phyloP scores from a whole-genome alignment of 2,797 vertebrate genomes.

The Pangasius mekongensis region DNA sequence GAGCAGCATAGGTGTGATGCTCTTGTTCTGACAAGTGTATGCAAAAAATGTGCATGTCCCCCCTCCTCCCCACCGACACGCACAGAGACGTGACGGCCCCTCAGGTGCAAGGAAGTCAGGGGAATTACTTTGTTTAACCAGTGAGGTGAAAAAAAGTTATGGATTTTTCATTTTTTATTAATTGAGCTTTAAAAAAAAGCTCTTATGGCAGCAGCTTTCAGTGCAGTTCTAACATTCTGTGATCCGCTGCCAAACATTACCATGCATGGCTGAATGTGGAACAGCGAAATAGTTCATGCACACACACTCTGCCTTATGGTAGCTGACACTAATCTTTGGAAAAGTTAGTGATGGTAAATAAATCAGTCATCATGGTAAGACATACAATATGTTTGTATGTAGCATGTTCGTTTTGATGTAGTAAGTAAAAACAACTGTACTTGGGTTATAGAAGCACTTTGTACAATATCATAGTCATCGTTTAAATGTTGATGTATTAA shows the following conservation, averaged over 20 bases:
- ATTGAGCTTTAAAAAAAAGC: constrained; percentile 9
- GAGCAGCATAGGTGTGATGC: constrained; percentile 40
- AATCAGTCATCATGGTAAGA: not conserved
- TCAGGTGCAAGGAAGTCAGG: constrained; percentile 36
- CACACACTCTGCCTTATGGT: constrained; percentile 11
- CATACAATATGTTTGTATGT: not conserved
- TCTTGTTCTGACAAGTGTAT: constrained; percentile 30
- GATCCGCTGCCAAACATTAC: not conserved
- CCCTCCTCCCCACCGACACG: not conserved
- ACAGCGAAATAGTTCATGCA: not conserved
- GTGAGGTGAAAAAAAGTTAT: constrained; percentile 15
- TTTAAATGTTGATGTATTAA: not conserved
- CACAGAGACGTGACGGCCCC: constrained; percentile 3
- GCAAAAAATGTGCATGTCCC: not conserved
- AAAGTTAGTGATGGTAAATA: not conserved
- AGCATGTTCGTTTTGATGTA: not conserved
- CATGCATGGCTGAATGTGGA: not conserved
- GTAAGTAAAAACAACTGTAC: not conserved
- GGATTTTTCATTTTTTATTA: constrained; percentile 10
- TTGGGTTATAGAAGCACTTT: not conserved
- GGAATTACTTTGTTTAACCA: constrained; percentile 46
- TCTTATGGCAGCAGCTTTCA: constrained; percentile 16
- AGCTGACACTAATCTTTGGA: not conserved
- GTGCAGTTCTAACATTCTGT: constrained; percentile 10
- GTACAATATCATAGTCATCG: not conserved